phyloP scores from a whole-genome alignment of 2,113 vertebrate genomes.

The Pleuronectes platessa region DNA sequence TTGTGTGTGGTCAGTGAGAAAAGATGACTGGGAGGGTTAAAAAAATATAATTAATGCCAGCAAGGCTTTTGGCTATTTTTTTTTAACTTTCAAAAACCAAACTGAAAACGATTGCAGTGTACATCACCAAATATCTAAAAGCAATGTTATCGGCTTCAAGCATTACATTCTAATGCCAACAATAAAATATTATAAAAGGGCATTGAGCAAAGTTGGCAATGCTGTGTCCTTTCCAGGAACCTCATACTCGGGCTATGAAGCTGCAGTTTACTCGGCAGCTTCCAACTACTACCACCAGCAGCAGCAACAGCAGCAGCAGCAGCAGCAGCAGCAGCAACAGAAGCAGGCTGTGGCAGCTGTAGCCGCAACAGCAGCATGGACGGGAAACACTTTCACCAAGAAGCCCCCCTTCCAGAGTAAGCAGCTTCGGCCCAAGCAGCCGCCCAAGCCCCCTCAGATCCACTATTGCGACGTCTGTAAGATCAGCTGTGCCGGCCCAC shows the following conservation, averaged over 20 bases:
- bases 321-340: constrained; percentile 90
- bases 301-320: constrained; percentile 91
- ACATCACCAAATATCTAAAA: neutral
- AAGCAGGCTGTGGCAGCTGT: constrained; percentile 91
- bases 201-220: neutral
- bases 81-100: neutral
- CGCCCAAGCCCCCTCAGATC: constrained; percentile 97
- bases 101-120: neutral
- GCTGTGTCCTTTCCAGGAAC: constrained; percentile 82
- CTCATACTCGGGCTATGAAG: constrained; percentile 97
- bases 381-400: constrained; percentile 95
- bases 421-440: constrained; percentile 95
- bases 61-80: neutral
- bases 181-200: neutral
- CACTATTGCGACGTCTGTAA: constrained; percentile 99
- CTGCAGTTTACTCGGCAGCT: constrained; percentile 97
- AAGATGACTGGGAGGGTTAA: neutral
- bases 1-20: too few relatives aligned
- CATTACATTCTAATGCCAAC: neutral
- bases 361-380: constrained; percentile 94
- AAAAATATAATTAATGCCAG: too few relatives aligned
- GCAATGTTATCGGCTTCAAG: neutral
- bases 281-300: constrained; percentile 97
- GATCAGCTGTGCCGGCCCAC: constrained; percentile 99
- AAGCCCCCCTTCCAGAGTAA: constrained; percentile 97